Evolutionary conservation across 1,140 invertebrate genomes (phyloP).

Genomic region (Drosophila persimilis): DNA sequence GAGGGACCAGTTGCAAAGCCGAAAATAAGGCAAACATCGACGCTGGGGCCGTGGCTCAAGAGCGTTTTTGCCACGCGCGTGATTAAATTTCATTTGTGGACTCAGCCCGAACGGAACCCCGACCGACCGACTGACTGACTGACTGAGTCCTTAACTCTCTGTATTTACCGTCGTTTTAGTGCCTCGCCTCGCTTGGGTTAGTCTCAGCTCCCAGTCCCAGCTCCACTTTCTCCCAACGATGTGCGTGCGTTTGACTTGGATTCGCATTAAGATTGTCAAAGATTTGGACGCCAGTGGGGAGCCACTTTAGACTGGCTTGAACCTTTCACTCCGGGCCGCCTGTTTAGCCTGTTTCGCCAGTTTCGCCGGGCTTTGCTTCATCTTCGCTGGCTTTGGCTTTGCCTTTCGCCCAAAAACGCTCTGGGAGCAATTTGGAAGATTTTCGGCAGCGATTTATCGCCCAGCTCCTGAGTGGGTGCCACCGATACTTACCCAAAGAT

Average conservation of each 20-base stretch:
- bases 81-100: constrained; percentile 80
- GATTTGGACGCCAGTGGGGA: constrained; percentile 59
- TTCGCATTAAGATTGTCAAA: constrained; percentile 77
- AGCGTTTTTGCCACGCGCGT: constrained; percentile 58
- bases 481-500: constrained; percentile 63
- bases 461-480: constrained; percentile 60
- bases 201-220: constrained; percentile 7
- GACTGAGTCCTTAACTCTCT: constrained; percentile 41
- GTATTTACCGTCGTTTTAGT: constrained; percentile 64
- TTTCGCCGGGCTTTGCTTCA: no score
- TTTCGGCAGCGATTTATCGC: constrained; percentile 70
- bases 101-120: constrained; percentile 47
- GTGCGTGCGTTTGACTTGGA: constrained; percentile 49
- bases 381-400: no score
- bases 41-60: constrained; percentile 41
- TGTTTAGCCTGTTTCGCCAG: constrained; percentile 19
- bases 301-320: constrained; percentile 31
- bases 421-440: constrained; percentile 75
- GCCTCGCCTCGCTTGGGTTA: constrained; percentile 54
- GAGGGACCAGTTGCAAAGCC: constrained; percentile 62
- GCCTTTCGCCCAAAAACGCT: constrained; percentile 28
- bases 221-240: constrained; percentile 1
- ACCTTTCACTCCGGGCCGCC: constrained; percentile 47
- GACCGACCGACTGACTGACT: constrained; percentile 31
- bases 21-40: constrained; percentile 76